Percentiles rank a stretch among this genome's conserved stretches.
Evolutionary conservation across 2,113 vertebrate genomes (phyloP).

Genomic region (Cinclus cinclus): DNA sequence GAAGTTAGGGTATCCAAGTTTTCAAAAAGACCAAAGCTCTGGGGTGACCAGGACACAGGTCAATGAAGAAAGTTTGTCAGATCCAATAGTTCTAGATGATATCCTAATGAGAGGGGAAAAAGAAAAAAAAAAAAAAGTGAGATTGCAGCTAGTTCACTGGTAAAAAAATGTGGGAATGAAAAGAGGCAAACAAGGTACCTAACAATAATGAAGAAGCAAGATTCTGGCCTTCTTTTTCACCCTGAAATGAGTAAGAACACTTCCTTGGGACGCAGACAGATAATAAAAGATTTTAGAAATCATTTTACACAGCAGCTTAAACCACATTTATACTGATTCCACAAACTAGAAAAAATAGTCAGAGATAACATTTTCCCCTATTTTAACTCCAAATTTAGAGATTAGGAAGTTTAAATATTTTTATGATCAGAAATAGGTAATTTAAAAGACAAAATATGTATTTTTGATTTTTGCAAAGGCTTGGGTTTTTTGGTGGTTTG

Average conservation of each 20-base stretch:
- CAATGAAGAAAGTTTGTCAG: not conserved
- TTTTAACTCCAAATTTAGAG: not conserved
- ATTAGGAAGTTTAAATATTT: not conserved
- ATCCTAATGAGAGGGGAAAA: not conserved
- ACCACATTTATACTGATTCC: not conserved
- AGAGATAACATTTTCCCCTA: not conserved
- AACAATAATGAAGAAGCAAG: not conserved
- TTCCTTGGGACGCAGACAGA: not conserved
- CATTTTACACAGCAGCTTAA: not conserved
- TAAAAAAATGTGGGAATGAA: not conserved
- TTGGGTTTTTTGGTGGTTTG: fast-evolving
- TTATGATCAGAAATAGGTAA: not conserved
- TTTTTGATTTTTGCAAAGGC: not conserved
- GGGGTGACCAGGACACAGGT: not conserved
- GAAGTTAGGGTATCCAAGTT: not conserved
- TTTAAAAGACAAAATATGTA: not conserved
- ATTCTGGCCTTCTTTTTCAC: not conserved
- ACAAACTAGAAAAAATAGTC: not conserved
- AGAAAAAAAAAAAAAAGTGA: not conserved
- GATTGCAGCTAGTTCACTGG: not conserved
- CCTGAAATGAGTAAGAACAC: not conserved
- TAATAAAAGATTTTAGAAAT: not conserved
- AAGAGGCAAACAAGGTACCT: not conserved
- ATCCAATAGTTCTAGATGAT: not conserved
- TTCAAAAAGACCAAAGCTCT: not conserved